phyloP scores from a whole-genome alignment of 2,797 vertebrate species.

The Menidia menidia region DNA sequence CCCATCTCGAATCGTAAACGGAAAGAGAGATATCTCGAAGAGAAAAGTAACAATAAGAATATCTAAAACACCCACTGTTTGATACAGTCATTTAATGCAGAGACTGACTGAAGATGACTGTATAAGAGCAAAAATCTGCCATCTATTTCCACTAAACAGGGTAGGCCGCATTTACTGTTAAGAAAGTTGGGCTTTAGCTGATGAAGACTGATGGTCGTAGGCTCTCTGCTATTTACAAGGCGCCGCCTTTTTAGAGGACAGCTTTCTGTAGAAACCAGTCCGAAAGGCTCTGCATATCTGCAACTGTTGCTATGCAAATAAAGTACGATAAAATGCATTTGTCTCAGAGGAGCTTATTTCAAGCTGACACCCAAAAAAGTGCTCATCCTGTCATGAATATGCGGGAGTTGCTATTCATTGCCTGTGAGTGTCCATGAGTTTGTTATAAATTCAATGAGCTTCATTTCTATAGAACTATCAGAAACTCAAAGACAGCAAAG shows the following conservation, averaged over 20 bases:
- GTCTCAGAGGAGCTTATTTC: conserved; percentile 22
- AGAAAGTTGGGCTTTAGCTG: conserved; percentile 33
- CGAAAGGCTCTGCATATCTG: conserved; percentile 26
- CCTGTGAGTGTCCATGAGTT: not conserved
- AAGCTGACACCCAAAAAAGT: conserved; percentile 23
- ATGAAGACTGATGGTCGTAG: conserved; percentile 59
- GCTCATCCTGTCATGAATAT: conserved; percentile 28
- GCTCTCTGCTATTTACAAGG: conserved; percentile 24
- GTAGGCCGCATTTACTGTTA: conserved; percentile 16
- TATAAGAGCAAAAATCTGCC: conserved; percentile 52
- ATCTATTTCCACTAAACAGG: conserved; percentile 28
- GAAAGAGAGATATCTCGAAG: conserved; percentile 48
- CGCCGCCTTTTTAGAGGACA: conserved; percentile 8
- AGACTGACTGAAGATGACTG: conserved; percentile 42
- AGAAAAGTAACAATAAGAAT: conserved; percentile 32
- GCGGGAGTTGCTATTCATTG: not conserved
- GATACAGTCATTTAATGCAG: conserved; percentile 43
- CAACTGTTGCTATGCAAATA: conserved; percentile 60
- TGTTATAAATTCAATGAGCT: conserved; percentile 5
- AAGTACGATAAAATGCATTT: conserved; percentile 15
- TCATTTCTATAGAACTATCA: conserved; percentile 11
- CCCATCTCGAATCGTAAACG: conserved; percentile 39
- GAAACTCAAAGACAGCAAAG: conserved; percentile 12
- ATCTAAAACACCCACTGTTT: conserved; percentile 42
- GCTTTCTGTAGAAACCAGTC: conserved; percentile 19